Evolutionary conservation across 2,888 invertebrate genomes (phyloP), one percentile per base, ranked within the genome.

Genomic region (Copidosoma aretas): DNA sequence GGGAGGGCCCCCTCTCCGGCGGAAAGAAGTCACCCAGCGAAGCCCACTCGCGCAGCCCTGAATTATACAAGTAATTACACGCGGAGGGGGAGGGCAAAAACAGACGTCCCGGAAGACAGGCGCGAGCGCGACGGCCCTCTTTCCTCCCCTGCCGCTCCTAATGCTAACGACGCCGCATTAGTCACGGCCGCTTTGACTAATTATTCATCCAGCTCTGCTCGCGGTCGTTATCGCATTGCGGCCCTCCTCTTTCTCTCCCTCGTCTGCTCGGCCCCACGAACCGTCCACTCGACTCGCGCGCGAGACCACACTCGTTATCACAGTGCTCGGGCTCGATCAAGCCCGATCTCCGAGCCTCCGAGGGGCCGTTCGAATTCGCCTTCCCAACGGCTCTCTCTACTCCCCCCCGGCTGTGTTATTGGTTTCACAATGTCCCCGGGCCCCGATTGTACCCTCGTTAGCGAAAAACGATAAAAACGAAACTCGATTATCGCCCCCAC

Each of bases 51-150:
- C 8, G 8, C 19, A 19, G 21, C 15, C 24, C n/a, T 46, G 66
- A 60, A 56, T 66, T 66, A 60, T 60, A 60, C 66, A 49, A 66
- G 66, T 66, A 66, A 66, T 66, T 66, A 66, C 46, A 21, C 49
- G 22, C 2, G 43, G 24, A n/a, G n/a, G n/a, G n/a, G n/a, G n/a
- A n/a, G n/a, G 49, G 14, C 56, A 51, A 51, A 32, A n/a, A n/a
- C n/a, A 25, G 54, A 54, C n/a, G 43, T 15, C 41, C 54, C 25
- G 5, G 24, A 49, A 49, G 54, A 41, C 22, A 2, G 46, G 41
- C 41, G 10, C 41, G 14, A 41, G 41, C 10, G 41, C 10, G 14
- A 14, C 10, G 22, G 21, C 14, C 14, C 41, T 41, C 61, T 52
- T 14, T 61, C 17, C 39, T 51, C 21, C 12, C 14, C 10, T 54